These are phyloP conservation scores for Benthosema pterotum DNA, from an alignment of 2,797 vertebrate genomes.

Conservation along the genomic window DNA sequence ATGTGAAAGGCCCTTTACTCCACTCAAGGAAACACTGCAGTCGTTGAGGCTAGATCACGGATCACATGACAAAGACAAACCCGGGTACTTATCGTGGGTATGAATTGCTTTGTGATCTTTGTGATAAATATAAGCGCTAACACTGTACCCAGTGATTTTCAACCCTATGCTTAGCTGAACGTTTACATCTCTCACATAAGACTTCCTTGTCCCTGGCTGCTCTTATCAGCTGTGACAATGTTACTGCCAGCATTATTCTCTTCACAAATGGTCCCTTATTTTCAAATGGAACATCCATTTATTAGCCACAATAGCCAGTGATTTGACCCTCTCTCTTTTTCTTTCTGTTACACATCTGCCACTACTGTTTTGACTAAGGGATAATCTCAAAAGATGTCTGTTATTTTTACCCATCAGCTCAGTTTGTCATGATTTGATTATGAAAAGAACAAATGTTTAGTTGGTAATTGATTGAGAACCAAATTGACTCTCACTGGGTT, in stretches of 20 bases:
- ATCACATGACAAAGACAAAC: background rate
- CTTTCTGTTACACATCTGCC: constrained; percentile 9
- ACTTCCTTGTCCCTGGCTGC: constrained; percentile 24
- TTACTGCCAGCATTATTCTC: constrained; percentile 21
- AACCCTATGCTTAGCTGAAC: background rate
- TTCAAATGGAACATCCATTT: constrained; percentile 36
- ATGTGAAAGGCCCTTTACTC: no score
- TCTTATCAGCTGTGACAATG: constrained; percentile 5
- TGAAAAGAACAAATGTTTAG: no score
- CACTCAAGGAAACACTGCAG: background rate
- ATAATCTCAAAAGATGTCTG: constrained; percentile 26
- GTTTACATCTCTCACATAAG: constrained; percentile 23
- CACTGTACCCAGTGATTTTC: no score
- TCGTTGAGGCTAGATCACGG: background rate
- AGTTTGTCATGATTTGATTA: background rate
- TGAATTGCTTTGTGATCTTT: background rate
- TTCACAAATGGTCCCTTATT: constrained; percentile 15
- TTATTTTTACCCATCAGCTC: constrained; percentile 7
- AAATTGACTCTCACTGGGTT: no score
- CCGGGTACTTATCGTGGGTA: no score
- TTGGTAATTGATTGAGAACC: no score
- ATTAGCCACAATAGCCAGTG: constrained; percentile 12
- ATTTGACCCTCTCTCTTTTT: constrained; percentile 37
- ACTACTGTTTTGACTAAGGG: constrained; percentile 18
- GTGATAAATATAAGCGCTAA: background rate